Base-by-base conservation (phyloP, 2,113 vertebrate species). In the Melanotaenia duboulayi region DNA sequence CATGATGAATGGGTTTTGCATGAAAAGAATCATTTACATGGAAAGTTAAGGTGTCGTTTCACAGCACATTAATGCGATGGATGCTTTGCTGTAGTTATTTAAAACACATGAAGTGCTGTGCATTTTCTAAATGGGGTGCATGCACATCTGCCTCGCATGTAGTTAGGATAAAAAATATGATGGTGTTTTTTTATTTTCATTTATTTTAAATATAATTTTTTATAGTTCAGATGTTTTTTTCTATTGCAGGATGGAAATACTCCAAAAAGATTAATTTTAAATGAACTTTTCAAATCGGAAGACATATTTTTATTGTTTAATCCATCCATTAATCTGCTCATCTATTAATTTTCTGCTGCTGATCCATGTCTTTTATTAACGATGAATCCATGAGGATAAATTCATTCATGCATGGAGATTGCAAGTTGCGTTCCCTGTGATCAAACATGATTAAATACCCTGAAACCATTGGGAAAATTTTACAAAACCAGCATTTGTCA, bases 1-100 rank as follows among this genome's bases (percentile, higher is more conserved):
- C 65, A 25, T 65, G 16, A 69, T 73, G 52, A 28, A 73, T 57
- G 25, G 65, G 14, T 68, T 74, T 75, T 39, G 48, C n/a, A 42
- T 55, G 2, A 57, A 80, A 69, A 25, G 9, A n/a, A 54, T 32
- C 7, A 64, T 76, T 74, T 65, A 71, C 60, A 49, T 19, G 46
- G 50, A 46, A 70, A 44, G 51, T 83, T 51, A 50, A 62, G 22
- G 19, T 22, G 37, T 25, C 23, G 3, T 22, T 4, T 32, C 19
- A 25, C 23, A 28, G 35, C 32, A n/a, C 48, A 11, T 40, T 48
- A 74, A 56, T 49, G 25, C 19, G 59, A 68, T 51, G 19, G 57
- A 58, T 80, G 61, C 11, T 9, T 40, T 17, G 49, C 59, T 62
- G 49, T 35, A 58, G 44, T 78, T 70, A 28, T 25, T 39, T 9